Conservation (phyloP, 2,797 vertebrate species). For the Lagorchestes hirsutus region DNA sequence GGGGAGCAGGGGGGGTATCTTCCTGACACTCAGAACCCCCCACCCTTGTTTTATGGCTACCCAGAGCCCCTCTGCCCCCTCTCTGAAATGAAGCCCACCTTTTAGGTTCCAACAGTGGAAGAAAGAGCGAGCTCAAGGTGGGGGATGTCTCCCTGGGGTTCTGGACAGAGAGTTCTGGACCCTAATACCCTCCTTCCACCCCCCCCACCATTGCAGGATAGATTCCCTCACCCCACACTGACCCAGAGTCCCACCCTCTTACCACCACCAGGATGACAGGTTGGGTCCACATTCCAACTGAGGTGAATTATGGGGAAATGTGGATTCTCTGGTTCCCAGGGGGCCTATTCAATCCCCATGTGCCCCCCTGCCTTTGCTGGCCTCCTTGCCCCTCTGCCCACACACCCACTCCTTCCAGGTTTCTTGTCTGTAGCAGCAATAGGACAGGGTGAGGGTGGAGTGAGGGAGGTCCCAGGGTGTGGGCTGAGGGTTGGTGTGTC, state of each 20-base stretch:
- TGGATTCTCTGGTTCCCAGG: background rate
- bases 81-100: background rate
- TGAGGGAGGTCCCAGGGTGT: background rate
- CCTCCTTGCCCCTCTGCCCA: background rate
- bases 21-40: constrained; percentile 62
- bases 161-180: background rate
- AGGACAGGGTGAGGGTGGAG: background rate
- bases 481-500: constrained; percentile 9
- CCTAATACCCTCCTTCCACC: background rate
- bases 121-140: constrained; percentile 29
- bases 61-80: background rate
- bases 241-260: constrained; percentile 35
- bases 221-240: background rate
- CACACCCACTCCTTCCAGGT: background rate
- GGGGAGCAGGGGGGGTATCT: constrained; percentile 34
- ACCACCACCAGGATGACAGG: background rate
- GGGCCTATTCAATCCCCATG: background rate
- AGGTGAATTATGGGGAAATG: background rate
- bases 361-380: too few relatives aligned
- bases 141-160: background rate
- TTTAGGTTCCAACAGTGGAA: constrained; percentile 43
- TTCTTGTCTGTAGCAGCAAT: background rate
- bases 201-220: background rate
- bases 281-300: background rate
- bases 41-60: background rate